Base-by-base conservation (phyloP, 2,113 vertebrate genomes). In the Circaetus gallicus region DNA sequence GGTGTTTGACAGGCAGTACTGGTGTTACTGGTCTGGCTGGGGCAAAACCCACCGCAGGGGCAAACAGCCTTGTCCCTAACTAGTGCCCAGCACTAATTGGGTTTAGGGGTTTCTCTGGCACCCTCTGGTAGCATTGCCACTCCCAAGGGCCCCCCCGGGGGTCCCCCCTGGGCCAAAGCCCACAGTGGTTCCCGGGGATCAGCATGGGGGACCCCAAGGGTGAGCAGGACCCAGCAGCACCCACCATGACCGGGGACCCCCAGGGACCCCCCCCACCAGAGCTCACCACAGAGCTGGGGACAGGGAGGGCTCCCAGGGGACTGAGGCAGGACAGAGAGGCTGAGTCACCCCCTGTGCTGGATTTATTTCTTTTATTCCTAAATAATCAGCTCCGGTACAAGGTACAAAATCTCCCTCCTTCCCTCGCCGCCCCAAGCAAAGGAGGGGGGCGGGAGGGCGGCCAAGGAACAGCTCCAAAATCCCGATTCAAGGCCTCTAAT, bases 301-400 rank as follows among this genome's bases (percentile, higher is more conserved):
- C 24, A 50, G 24, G 49, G 49, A 26, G 53, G 72, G 53, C 31
- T 56, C 36, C 36, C 49, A 19, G 66, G 73, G 34, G 50, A 63
- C 49, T 0, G 0, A 50, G 24, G 32, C 19, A 11, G n/a, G 21
- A 52, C 42, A 73, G 72, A 61, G 55, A 82, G 13, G 16, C 42
- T 1, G 3, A 43, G 40, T 25, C 59, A 25, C 40, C 31, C 66
- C 50, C 42, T 3, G 3, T 10, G 7, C 29, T 29, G 26, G 66
- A 76, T 96, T 61, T 50, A 61, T 77, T 66, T 65, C 26, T 92
- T 96, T 96, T 94, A 94, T 96, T 96, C 79, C 82, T 90, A 93
- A 96, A 94, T 81, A 87, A 87, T 76, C 90, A 53, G 79, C 69
- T 93, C 69, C 43, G 0, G 56, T 74, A 86, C 92, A 86, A 92